Percentiles rank a stretch among this genome's conserved stretches.
Evolutionary conservation across 2,888 invertebrate species (phyloP).

Genomic region (Nomada fabriciana): DNA sequence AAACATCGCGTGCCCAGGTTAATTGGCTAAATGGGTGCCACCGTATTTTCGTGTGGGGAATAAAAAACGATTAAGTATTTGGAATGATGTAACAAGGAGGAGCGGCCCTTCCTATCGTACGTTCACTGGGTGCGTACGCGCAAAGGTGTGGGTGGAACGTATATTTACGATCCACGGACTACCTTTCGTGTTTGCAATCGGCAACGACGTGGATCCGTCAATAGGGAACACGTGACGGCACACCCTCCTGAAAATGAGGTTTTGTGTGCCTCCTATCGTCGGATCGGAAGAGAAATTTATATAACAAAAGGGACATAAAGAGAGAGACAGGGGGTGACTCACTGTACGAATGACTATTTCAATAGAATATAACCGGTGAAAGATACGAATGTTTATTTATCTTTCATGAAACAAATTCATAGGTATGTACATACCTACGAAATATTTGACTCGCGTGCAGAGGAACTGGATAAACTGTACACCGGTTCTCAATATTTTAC

Average conservation of each 20-base stretch:
- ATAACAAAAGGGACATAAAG: not conserved
- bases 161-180: slow-evolving; percentile 21
- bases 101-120: slow-evolving; percentile 40
- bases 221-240: slow-evolving; percentile 60
- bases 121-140: slow-evolving; percentile 27
- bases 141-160: slow-evolving; percentile 31
- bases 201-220: slow-evolving; percentile 55
- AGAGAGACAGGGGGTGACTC: not conserved
- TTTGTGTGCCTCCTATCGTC: slow-evolving; percentile 31
- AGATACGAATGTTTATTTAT: not conserved
- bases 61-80: slow-evolving; percentile 17
- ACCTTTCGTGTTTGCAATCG: slow-evolving; percentile 60
- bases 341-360: not conserved
- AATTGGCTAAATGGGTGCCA: slow-evolving; percentile 12
- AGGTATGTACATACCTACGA: not conserved
- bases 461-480: not conserved
- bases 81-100: slow-evolving; percentile 41
- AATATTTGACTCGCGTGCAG: not conserved
- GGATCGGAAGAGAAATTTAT: not conserved
- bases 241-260: slow-evolving; percentile 55
- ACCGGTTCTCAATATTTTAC: slow-evolving; percentile 43
- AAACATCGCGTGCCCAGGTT: not conserved
- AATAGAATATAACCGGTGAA: not conserved
- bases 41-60: slow-evolving; percentile 1
- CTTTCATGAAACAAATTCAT: not conserved